A percentile compares a stretch with the other conserved stretches of the same genome.
phyloP scores from a whole-genome alignment of 2,113 vertebrate species.

The Pitta sordida region DNA sequence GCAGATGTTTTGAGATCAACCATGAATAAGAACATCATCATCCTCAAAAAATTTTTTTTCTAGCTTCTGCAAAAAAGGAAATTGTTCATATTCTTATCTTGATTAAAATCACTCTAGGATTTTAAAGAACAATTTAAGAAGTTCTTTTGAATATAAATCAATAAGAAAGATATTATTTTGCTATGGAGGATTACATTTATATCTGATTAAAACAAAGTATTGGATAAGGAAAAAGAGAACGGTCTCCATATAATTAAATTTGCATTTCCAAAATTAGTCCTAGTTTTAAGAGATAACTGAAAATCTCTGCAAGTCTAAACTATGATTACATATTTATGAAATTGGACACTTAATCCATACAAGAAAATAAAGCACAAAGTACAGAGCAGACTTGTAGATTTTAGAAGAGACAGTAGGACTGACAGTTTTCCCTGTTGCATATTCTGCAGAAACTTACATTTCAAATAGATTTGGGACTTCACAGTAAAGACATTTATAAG shows the following conservation, averaged over 20 bases:
- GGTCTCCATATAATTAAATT: neutral
- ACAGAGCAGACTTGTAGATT: neutral
- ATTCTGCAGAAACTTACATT: neutral
- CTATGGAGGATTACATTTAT: neutral
- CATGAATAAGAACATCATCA: neutral
- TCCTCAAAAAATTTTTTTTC: neutral
- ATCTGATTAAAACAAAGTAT: slow-evolving; percentile 2
- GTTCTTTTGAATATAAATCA: neutral
- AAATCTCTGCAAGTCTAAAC: neutral
- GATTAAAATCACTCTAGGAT: neutral
- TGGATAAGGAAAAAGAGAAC: neutral
- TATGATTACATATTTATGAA: neutral
- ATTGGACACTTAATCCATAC: neutral
- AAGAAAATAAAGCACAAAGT: neutral
- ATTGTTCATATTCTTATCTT: neutral
- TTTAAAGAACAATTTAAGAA: neutral
- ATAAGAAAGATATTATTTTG: neutral
- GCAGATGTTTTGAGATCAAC: neutral
- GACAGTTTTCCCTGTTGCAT: neutral
- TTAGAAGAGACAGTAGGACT: neutral
- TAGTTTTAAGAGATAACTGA: neutral
- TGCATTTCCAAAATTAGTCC: neutral
- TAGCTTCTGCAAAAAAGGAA: neutral
- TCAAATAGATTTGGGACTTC: neutral
- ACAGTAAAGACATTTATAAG: neutral